Percentiles rank a stretch among this genome's conserved stretches.
Conservation (phyloP, 1,140 invertebrate genomes). For the Diabrotica undecimpunctata region DNA sequence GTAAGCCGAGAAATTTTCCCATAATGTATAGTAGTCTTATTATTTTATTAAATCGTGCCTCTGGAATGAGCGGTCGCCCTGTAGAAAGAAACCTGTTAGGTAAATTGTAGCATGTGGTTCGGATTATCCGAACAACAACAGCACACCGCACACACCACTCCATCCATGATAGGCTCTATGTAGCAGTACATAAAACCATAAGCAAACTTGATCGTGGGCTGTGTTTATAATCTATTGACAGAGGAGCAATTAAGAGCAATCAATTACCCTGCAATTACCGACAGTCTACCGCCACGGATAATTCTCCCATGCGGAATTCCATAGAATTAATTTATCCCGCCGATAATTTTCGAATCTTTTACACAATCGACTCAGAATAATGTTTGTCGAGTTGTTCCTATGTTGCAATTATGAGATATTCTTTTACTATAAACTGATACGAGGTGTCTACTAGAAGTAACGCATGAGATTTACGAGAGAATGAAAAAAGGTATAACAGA, state of each 20-base stretch:
- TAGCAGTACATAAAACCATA: slow-evolving; percentile 12
- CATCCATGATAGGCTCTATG: neutral
- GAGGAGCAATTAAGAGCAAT: slow-evolving; percentile 22
- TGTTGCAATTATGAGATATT: too few relatives aligned
- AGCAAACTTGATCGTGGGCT: slow-evolving; percentile 17
- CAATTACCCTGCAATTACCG: slow-evolving; percentile 18
- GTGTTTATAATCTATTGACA: slow-evolving; percentile 20
- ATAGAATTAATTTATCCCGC: slow-evolving; percentile 6
- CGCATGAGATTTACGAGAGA: too few relatives aligned
- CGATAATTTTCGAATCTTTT: slow-evolving; percentile 12
- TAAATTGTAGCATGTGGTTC: neutral
- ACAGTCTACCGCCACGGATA: slow-evolving; percentile 1
- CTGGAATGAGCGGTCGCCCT: neutral
- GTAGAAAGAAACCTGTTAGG: neutral
- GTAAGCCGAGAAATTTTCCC: too few relatives aligned
- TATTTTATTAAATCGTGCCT: neutral
- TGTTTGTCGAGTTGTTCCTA: too few relatives aligned
- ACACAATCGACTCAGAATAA: neutral
- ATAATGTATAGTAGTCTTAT: too few relatives aligned
- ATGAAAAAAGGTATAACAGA: too few relatives aligned
- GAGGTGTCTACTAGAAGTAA: too few relatives aligned
- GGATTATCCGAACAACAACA: neutral
- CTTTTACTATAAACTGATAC: too few relatives aligned
- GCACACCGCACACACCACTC: neutral
- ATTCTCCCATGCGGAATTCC: slow-evolving; percentile 11